Conservation (phyloP, 1,140 invertebrate genomes). For the Plutomurus gul region DNA sequence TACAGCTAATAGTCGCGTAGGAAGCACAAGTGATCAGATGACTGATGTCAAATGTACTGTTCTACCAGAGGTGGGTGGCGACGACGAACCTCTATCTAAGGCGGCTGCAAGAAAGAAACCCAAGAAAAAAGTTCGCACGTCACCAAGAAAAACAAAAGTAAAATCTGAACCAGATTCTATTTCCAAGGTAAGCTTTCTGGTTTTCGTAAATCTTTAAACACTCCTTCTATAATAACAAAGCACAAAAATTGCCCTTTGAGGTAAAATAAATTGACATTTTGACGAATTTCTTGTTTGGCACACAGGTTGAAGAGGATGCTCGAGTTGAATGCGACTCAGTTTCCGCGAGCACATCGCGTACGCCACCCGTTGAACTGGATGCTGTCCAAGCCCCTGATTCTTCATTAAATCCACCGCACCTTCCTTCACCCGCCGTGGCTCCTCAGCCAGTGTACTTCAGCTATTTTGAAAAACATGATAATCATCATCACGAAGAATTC, state of each 20-base stretch:
- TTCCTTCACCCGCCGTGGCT: slow-evolving; percentile 43
- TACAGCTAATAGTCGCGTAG: slow-evolving; percentile 36
- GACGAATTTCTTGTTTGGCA: background rate
- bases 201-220: too few species aligned
- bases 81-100: background rate
- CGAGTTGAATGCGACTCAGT: slow-evolving; percentile 30
- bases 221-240: too few species aligned
- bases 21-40: slow-evolving; percentile 46
- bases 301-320: slow-evolving; percentile 41
- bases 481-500: slow-evolving; percentile 54
- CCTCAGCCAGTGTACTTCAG: slow-evolving; percentile 55
- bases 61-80: background rate
- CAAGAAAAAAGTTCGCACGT: slow-evolving; percentile 39
- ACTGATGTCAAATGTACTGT: background rate
- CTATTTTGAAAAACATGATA: slow-evolving; percentile 56
- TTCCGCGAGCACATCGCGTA: slow-evolving; percentile 45
- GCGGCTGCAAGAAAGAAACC: slow-evolving; percentile 14
- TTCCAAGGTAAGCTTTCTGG: slow-evolving; percentile 38
- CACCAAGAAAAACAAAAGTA: slow-evolving; percentile 45
- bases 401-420: slow-evolving; percentile 51
- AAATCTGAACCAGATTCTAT: slow-evolving; percentile 48
- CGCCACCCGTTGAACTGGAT: slow-evolving; percentile 48
- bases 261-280: background rate
- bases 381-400: slow-evolving; percentile 51
- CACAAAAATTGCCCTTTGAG: too few species aligned